Percentiles rank a stretch among this genome's conserved stretches.
Conservation (phyloP, 1,140 invertebrate genomes). For the Lysiphlebus fabarum region DNA sequence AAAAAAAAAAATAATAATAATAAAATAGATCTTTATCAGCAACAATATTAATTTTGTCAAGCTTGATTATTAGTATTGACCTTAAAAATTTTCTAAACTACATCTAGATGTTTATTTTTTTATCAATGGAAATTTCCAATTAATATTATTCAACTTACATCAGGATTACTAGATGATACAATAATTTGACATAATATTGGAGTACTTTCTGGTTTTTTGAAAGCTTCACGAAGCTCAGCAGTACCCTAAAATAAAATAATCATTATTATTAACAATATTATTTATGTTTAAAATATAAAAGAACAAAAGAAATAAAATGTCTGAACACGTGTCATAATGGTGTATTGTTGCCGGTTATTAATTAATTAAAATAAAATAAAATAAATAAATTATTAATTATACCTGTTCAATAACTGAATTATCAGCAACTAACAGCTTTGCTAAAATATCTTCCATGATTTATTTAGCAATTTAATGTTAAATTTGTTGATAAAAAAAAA, state of each 20-base stretch:
- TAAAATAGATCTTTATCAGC: too few species aligned
- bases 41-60: too few species aligned
- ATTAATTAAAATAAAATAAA: neutral
- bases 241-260: conserved; percentile 58
- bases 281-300: conserved; percentile 14
- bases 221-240: conserved; percentile 60
- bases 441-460: conserved; percentile 56
- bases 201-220: conserved; percentile 63
- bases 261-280: conserved; percentile 24
- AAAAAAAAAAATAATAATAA: too few species aligned
- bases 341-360: conserved; percentile 16
- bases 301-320: conserved; percentile 5
- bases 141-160: conserved; percentile 49
- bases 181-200: conserved; percentile 60
- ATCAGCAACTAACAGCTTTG: conserved; percentile 56
- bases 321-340: conserved; percentile 17
- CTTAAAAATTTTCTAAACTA: conserved; percentile 9
- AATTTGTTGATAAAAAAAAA: neutral
- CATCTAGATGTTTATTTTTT: conserved; percentile 1
- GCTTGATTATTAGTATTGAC: too few species aligned
- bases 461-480: neutral
- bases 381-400: conserved; percentile 24
- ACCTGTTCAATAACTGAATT: conserved; percentile 59
- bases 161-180: conserved; percentile 53
- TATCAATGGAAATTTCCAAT: too few species aligned